Base-by-base conservation (phyloP, 2,113 vertebrate species). In the Paracyprichromis sp. region DNA sequence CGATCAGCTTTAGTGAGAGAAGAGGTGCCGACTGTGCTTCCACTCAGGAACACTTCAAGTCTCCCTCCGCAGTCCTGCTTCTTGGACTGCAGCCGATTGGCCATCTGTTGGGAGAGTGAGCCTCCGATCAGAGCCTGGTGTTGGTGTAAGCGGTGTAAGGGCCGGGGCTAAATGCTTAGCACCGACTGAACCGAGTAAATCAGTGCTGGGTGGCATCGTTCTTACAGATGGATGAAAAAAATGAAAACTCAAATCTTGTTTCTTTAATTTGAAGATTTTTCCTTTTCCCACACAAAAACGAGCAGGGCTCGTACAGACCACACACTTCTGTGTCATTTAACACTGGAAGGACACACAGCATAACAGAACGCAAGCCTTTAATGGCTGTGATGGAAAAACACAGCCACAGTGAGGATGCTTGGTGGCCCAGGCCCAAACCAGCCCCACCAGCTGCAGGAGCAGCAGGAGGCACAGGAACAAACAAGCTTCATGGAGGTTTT, bases 301-400 rank as follows among this genome's bases (percentile, higher is more conserved):
- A 5, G 61, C 17, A n/a, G 11, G 3, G 4, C 63, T 13, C 34
- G 0, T 21, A 9, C 16, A 61, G 29, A 1, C 14, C 5, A 1
- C 6, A 1, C 2, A 69, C 21, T 45, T 26, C 69, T 2, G 69
- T 45, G 13, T 73, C 21, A 45, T 73, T 26, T 10, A 45, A 17
- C 14, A 26, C 13, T 10, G 8, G 40, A 73, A 29, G n/a, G 69
- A 45, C 69, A 11, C 69, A 3, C 69, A 73, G 40, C 14, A 45
- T 29, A 73, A 29, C 40, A 29, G 14, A 59, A 17, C 1, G 8
- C 9, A 4, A 45, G 69, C 21, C 14, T 73, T 45, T 45, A 73
- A 17, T 47, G 69, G 14, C 6, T 73, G 0, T 26, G 24, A 47
- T 17, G 43, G 38, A 1, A 73, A 66, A 71, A 43, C 36, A 40